phyloP scores from a whole-genome alignment of 2,888 invertebrate species.

The Yponomeuta plumbellus region DNA sequence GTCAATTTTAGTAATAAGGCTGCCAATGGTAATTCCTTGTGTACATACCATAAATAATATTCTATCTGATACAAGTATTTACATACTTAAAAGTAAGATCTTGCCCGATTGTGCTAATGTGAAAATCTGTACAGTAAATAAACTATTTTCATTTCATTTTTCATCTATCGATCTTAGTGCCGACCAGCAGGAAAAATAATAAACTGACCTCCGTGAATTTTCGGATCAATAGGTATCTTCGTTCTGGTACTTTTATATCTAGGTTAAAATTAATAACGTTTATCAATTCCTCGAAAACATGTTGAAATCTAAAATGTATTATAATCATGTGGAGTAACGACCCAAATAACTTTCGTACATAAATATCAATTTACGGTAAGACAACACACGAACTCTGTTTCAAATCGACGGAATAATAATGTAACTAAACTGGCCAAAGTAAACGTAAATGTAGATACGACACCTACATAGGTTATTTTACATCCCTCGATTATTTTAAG shows the following conservation, averaged over 20 bases:
- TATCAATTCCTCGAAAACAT: not conserved
- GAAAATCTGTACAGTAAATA: too few relatives aligned
- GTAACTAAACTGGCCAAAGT: not conserved
- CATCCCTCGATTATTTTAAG: not conserved
- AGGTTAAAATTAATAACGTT: not conserved
- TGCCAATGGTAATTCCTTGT: too few relatives aligned
- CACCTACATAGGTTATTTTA: not conserved
- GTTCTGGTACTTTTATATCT: not conserved
- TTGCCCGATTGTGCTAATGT: too few relatives aligned
- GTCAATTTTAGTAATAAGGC: too few relatives aligned
- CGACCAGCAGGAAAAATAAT: too few relatives aligned
- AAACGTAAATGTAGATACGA: not conserved
- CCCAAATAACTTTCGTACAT: not conserved
- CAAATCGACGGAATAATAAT: slow-evolving; percentile 8
- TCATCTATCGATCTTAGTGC: too few relatives aligned
- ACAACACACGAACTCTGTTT: slow-evolving; percentile 1
- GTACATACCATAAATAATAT: too few relatives aligned
- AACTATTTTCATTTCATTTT: too few relatives aligned
- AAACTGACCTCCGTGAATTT: too few relatives aligned
- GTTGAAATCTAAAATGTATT: not conserved
- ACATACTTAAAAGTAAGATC: too few relatives aligned
- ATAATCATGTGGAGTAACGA: not conserved
- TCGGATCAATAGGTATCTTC: not conserved
- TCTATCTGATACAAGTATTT: too few relatives aligned
- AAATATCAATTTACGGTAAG: not conserved